Evolutionary conservation across 2,797 vertebrate genomes (phyloP).

Genomic region (Selene dorsalis): DNA sequence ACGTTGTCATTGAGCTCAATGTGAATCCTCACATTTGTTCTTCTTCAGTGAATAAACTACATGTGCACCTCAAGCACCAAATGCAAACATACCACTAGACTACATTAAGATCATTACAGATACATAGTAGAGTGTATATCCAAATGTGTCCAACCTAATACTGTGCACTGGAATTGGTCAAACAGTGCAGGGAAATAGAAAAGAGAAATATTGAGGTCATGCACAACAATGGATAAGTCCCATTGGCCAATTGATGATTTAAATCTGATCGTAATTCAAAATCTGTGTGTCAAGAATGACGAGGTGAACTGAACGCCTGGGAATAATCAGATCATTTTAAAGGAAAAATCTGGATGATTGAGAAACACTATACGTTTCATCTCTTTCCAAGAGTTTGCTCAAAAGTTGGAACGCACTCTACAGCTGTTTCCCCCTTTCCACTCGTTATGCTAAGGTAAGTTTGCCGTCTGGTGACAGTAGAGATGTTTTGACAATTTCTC

Average conservation of each 20-base stretch:
- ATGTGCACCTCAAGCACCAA: slow-evolving; percentile 21
- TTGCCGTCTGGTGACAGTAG: neutral
- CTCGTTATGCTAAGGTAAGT: neutral
- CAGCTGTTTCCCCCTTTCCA: neutral
- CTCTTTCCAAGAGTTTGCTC: neutral
- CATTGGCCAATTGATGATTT: neutral
- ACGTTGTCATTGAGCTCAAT: neutral
- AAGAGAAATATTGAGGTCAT: slow-evolving; percentile 10
- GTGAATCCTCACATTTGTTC: slow-evolving; percentile 2
- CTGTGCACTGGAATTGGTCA: slow-evolving; percentile 3
- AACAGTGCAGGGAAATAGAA: neutral
- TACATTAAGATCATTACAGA: slow-evolving; percentile 22
- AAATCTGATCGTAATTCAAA: neutral
- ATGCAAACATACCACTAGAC: slow-evolving; percentile 16
- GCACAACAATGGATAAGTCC: slow-evolving; percentile 10
- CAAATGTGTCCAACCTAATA: slow-evolving; percentile 19
- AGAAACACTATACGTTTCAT: neutral
- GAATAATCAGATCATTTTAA: neutral
- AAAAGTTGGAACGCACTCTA: too few relatives aligned
- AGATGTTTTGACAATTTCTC: too few relatives aligned
- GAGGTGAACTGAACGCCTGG: slow-evolving; percentile 75
- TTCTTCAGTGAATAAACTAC: slow-evolving; percentile 23
- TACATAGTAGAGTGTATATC: slow-evolving; percentile 3
- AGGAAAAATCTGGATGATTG: neutral
- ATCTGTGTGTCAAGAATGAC: rapidly evolving